phyloP scores from a whole-genome alignment of 2,888 invertebrate species.

The Calameuta pallipes region DNA sequence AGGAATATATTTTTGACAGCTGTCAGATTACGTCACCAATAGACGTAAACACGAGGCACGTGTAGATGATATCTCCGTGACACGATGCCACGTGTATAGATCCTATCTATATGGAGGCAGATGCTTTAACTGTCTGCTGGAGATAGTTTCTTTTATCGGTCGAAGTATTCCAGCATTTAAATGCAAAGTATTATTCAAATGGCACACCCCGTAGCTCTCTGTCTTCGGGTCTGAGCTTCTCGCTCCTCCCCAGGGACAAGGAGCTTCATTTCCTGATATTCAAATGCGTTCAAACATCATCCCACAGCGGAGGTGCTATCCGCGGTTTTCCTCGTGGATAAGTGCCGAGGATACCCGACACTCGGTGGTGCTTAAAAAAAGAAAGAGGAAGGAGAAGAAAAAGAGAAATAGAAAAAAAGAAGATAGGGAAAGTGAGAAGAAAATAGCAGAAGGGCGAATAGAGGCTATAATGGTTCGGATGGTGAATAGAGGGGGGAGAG shows the following conservation, averaged over 20 bases:
- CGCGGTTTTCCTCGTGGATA: conserved; percentile 46
- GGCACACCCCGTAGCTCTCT: conserved; percentile 37
- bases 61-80: too few relatives aligned
- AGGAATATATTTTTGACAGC: neutral
- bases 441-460: neutral
- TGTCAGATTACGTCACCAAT: neutral
- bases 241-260: conserved; percentile 45
- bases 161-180: conserved; percentile 63
- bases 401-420: neutral
- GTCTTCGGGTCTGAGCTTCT: conserved; percentile 25
- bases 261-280: conserved; percentile 65
- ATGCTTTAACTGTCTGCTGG: neutral
- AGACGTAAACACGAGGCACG: too few relatives aligned
- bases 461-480: neutral
- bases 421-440: neutral
- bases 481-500: neutral
- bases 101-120: neutral
- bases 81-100: neutral
- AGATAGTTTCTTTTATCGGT: conserved; percentile 61
- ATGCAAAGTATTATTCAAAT: conserved; percentile 66
- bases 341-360: conserved; percentile 20
- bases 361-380: neutral
- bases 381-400: conserved; percentile 2
- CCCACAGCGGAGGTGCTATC: conserved; percentile 37
- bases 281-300: conserved; percentile 64